Conservation (phyloP, 2,888 invertebrate species). For the Drosophila neutralis region DNA sequence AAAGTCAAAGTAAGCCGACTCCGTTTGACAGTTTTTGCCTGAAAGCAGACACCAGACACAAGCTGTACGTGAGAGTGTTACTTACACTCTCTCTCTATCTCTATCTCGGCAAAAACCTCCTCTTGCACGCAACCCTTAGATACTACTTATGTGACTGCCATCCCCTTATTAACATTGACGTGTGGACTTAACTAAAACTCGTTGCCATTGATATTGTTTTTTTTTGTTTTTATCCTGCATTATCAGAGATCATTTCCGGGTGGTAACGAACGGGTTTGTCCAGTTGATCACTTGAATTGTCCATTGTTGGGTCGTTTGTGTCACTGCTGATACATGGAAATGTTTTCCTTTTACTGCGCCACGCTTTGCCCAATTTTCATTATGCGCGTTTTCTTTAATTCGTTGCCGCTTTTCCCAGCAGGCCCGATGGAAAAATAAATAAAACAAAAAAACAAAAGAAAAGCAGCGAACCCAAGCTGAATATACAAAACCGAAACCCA, state of each 20-base stretch:
- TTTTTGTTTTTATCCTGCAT: neutral
- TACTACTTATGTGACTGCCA: constrained; percentile 27
- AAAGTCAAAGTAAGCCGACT: constrained; percentile 76
- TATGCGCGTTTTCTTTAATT: constrained; percentile 68
- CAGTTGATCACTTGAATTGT: constrained; percentile 33
- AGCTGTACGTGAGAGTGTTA: constrained; percentile 45
- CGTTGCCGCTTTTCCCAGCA: constrained; percentile 50
- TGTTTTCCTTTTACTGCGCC: constrained; percentile 24
- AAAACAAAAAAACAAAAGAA: neutral
- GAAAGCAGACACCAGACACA: constrained; percentile 45
- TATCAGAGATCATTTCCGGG: constrained; percentile 39
- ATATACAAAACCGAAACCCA: constrained; percentile 23
- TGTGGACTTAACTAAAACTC: constrained; percentile 54
- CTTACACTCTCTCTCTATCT: neutral
- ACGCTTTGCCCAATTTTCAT: constrained; percentile 47
- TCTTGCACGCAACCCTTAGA: constrained; percentile 37
- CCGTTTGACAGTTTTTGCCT: constrained; percentile 62
- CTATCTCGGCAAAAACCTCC: neutral
- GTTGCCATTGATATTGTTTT: constrained; percentile 67
- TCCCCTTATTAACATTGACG: constrained; percentile 69
- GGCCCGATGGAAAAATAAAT: constrained; percentile 3
- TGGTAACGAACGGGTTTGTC: constrained; percentile 41
- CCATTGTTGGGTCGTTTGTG: constrained; percentile 37
- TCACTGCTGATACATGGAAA: constrained; percentile 42
- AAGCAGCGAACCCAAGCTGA: constrained; percentile 4